phyloP scores from a whole-genome alignment of 92 coral and sea anemone species.

The Blastomussa wellsi region DNA sequence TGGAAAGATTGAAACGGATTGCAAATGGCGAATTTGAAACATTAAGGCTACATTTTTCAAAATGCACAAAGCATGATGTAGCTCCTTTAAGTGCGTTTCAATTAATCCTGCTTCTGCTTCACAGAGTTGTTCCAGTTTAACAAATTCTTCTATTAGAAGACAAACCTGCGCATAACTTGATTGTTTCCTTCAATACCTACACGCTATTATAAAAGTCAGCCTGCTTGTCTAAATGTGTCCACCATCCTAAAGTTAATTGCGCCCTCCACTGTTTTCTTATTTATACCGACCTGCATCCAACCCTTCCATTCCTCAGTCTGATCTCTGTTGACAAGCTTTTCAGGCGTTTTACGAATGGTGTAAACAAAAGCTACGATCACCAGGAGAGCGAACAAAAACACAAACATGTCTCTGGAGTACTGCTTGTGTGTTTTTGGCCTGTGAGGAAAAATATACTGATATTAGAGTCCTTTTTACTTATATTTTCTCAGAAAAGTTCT shows the following conservation, averaged over 20 bases:
- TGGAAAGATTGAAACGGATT: no score
- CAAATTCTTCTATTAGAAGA: neutral
- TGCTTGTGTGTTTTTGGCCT: constrained; percentile 95
- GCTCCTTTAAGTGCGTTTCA: no score
- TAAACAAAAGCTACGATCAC: constrained; percentile 87
- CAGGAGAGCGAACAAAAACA: constrained; percentile 77
- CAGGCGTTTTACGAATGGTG: constrained; percentile 81
- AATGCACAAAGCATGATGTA: no score
- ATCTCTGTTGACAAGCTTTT: constrained; percentile 91
- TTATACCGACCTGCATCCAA: constrained; percentile 94
- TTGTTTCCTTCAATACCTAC: neutral
- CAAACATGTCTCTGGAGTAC: constrained; percentile 90
- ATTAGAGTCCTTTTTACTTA: neutral
- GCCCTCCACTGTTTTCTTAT: neutral
- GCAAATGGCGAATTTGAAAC: no score
- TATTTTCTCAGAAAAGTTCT: neutral
- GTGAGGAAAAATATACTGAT: neutral
- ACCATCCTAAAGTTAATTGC: neutral
- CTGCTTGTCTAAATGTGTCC: neutral
- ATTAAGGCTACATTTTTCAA: no score
- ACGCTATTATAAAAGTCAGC: neutral
- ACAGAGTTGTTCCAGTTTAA: neutral
- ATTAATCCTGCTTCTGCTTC: neutral
- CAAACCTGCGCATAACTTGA: neutral
- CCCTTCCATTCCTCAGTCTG: constrained; percentile 99